phyloP scores from a whole-genome alignment of 2,888 invertebrate genomes.

The Limnephilus marmoratus region DNA sequence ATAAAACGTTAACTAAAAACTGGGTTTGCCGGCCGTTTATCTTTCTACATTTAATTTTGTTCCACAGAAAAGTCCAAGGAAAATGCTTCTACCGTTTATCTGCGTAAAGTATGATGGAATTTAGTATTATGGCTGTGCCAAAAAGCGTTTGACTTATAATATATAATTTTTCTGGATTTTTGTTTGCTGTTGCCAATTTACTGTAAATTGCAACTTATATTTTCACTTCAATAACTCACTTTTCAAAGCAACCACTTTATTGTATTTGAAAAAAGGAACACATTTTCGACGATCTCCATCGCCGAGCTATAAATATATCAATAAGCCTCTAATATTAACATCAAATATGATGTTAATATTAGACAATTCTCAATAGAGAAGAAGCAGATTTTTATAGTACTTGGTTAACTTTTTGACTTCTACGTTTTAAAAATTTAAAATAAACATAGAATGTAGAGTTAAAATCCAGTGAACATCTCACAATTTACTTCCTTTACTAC shows the following conservation, averaged over 20 bases:
- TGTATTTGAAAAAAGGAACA: not conserved
- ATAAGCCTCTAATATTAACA: no score
- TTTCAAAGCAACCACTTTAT: not conserved
- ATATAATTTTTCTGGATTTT: not conserved
- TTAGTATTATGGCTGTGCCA: not conserved
- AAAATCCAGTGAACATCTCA: no score
- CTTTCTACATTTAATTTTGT: not conserved
- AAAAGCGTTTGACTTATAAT: not conserved
- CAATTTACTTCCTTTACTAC: no score
- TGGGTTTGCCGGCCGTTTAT: not conserved
- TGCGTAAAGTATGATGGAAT: not conserved
- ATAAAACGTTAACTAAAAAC: not conserved
- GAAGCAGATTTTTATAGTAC: no score
- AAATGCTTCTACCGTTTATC: not conserved
- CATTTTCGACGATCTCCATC: no score
- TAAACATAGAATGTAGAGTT: no score
- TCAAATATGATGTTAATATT: no score
- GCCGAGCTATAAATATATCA: no score
- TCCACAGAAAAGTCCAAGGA: not conserved
- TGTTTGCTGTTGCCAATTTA: not conserved
- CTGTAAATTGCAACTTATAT: not conserved
- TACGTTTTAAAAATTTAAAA: no score
- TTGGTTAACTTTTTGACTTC: no score
- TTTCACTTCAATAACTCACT: not conserved
- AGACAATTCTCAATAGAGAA: no score